phyloP scores from a whole-genome alignment of 2,888 invertebrate genomes.

The Amphipoea oculea region DNA sequence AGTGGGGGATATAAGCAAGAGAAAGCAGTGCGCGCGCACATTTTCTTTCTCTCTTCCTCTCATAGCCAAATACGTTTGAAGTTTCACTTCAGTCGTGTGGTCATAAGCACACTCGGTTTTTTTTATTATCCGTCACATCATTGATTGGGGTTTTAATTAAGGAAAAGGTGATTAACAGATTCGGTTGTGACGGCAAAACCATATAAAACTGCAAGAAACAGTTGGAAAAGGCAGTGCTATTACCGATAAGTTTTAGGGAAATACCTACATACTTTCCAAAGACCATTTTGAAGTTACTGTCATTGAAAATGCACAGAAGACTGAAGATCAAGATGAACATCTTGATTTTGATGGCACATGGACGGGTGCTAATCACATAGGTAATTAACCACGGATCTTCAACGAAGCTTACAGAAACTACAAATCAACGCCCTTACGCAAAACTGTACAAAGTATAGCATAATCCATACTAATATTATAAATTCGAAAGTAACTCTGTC shows the following conservation, averaged over 20 bases:
- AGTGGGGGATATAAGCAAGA: too few relatives aligned
- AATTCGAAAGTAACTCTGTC: too few relatives aligned
- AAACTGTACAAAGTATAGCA: background rate
- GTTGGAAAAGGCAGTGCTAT: background rate
- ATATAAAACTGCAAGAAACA: background rate
- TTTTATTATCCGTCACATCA: background rate
- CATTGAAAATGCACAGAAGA: background rate
- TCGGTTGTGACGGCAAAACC: conserved; percentile 5
- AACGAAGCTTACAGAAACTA: background rate
- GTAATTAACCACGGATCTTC: background rate
- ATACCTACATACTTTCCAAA: background rate
- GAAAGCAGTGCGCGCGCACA: too few relatives aligned
- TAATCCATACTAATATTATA: too few relatives aligned
- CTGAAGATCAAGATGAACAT: background rate
- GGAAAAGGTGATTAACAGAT: conserved; percentile 1
- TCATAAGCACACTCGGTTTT: too few relatives aligned
- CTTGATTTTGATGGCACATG: background rate
- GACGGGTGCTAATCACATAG: background rate
- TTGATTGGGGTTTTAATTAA: conserved; percentile 12
- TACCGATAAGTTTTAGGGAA: background rate
- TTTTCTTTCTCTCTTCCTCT: too few relatives aligned
- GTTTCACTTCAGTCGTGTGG: too few relatives aligned
- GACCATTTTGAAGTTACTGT: background rate
- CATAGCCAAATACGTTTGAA: too few relatives aligned
- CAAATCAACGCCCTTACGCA: background rate